Base-by-base conservation (phyloP, 2,797 vertebrate genomes). In the Amblyraja radiata region DNA sequence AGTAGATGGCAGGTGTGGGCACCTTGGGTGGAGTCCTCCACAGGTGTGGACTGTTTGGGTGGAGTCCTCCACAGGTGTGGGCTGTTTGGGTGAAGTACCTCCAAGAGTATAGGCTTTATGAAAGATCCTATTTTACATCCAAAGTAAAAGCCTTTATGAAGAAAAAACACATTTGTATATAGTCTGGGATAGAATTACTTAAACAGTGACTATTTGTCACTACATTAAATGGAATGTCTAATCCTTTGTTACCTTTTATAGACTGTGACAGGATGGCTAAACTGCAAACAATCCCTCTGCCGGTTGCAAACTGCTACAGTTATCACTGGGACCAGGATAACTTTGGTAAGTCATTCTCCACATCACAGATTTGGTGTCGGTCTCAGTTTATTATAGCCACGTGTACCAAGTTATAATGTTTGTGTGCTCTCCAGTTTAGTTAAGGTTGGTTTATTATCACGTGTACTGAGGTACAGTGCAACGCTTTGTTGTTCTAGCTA, bases 311-410 rank as follows among this genome's bases (percentile, higher is more conserved):
- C 94, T 99, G 98, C 94, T 96, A 97, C 95, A 96, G 97, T 93
- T 98, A 98, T 94, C 97, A 96, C 95, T 99, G 99, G 99, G 98
- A 98, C 93, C 98, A 98, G 93, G 99, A 99, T 95, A 99, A 98
- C 95, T 99, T 99, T 84, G 99, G 99, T 99, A 97, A 21, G 21
- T 21, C 23, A 73, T 73, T 73, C 18, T 73, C 14, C 4, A 73
- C 25, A 21, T 73, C 21, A 73, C 21, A 73, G 21, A 73, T 21
- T 23, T 73, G 46, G 46, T 46, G 46, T 46, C 46, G 46, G 46
- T 46, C 46, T 46, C 46, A 46, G 2, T 46, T 46, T 46, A 3
- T 46, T 46, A 46, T 46, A 3, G 46, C 5, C 46, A 46, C 5
- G 46, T 46, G 46, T 3, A 4, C 46, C 46, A 46, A 46, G 46